A percentile compares a stretch with the other conserved stretches of the same genome.
phyloP scores from a whole-genome alignment of 2,888 invertebrate species.

The Muscina levida region DNA sequence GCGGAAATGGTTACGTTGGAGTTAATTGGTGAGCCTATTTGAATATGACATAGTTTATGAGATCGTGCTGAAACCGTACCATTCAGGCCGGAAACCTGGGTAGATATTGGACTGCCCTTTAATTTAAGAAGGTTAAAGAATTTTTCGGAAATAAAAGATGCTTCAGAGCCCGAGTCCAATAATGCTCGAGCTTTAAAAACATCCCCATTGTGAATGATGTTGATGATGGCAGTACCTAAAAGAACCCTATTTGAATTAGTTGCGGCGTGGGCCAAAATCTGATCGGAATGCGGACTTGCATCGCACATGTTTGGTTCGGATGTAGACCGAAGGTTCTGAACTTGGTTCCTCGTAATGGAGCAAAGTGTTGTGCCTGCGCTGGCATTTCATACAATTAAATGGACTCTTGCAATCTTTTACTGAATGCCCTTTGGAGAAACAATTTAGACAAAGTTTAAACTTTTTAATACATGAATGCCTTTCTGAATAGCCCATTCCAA shows the following conservation, averaged over 20 bases:
- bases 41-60: constrained; percentile 30
- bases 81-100: constrained; percentile 37
- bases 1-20: not conserved
- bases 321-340: not conserved
- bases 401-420: not conserved
- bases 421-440: constrained; percentile 2
- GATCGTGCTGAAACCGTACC: constrained; percentile 22
- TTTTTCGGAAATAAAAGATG: constrained; percentile 49
- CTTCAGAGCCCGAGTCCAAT: constrained; percentile 54
- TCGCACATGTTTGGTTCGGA: not conserved
- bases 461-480: not conserved
- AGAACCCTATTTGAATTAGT: constrained; percentile 29
- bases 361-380: not conserved
- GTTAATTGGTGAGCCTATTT: constrained; percentile 3
- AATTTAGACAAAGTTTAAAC: constrained; percentile 24
- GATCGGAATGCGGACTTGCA: not conserved
- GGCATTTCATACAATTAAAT: not conserved
- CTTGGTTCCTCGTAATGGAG: not conserved
- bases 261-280: not conserved
- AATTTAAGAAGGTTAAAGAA: constrained; percentile 44
- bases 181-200: constrained; percentile 39
- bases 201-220: constrained; percentile 26
- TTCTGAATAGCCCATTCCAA: not conserved
- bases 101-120: constrained; percentile 23
- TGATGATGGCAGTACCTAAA: constrained; percentile 43